Base-by-base conservation (phyloP, 2,797 vertebrate species). In the Xenopus petersii region DNA sequence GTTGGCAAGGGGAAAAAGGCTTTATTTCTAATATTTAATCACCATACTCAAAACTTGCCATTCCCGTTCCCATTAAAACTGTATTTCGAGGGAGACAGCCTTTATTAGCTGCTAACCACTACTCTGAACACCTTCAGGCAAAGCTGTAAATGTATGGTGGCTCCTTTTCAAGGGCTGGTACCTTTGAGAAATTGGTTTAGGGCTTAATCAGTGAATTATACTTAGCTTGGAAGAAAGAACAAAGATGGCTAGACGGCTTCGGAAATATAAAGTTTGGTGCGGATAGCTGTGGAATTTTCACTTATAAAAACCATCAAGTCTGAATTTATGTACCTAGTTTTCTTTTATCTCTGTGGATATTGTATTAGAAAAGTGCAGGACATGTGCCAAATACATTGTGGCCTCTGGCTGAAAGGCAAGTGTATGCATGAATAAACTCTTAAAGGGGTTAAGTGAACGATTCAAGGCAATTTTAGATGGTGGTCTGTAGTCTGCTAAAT, bases 121-220 rank as follows among this genome's bases (percentile, higher is more conserved):
- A 42, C 49, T 16, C 55, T 48, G 64, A 21, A 72, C 64, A 67
- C 70, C 75, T 68, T 24, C 48, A 67, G 75, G 75, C 15, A 64
- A 63, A 63, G 16, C 74, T 59, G 7, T 67, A 77, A 70, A 47
- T 70, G 61, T 64, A 48, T 61, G 30, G 3, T 62, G 62, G 26
- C 17, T 33, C 51, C 56, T 61, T 73, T 70, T 56, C 47, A 17
- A 26, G 47, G 46, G 3, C 11, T 55, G 9, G 70, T 69, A 79
- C 62, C 36, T 61, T 71, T 8, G 13, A 10, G 56, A 72, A 60
- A 68, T 64, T 2, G 21, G 33, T 71, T 72, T 42, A 55, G 67
- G 56, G 75, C 81, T 79, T 83, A 65, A 84, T 79, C 26, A 77
- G 70, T 51, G 81, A 79, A 61, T 72, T 80, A 70, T 46, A 80